Conservation (phyloP, 2,888 invertebrate genomes). For the Acleris emargana region DNA sequence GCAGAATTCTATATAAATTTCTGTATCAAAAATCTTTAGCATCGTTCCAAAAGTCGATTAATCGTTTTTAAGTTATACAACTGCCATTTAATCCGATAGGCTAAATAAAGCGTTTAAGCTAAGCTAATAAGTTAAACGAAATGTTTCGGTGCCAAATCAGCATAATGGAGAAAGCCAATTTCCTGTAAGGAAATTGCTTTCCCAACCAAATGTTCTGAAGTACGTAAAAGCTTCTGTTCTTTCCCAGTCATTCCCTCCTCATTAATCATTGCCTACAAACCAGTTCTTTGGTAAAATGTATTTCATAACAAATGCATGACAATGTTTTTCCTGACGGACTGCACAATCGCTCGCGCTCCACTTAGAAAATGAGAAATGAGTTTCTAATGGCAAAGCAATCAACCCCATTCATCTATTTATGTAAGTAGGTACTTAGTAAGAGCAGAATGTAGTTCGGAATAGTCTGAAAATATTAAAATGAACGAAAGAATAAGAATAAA, state of each 20-base stretch:
- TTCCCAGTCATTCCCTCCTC: conserved; percentile 56
- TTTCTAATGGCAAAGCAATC: conserved; percentile 30
- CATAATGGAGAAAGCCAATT: conserved; percentile 66
- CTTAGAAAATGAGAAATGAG: conserved; percentile 30
- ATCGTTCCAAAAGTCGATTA: background rate
- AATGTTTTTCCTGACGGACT: conserved; percentile 45
- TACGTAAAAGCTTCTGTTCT: conserved; percentile 65
- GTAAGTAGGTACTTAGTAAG: background rate
- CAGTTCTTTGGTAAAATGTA: conserved; percentile 44
- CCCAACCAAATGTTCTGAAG: conserved; percentile 57
- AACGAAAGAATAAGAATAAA: too few relatives aligned
- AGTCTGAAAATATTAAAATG: too few relatives aligned
- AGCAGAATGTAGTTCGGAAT: too few relatives aligned
- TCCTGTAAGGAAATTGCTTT: conserved; percentile 77
- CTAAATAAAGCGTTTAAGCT: conserved; percentile 36
- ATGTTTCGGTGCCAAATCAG: conserved; percentile 45
- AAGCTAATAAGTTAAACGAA: conserved; percentile 37
- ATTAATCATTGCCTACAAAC: conserved; percentile 54
- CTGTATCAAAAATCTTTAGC: background rate
- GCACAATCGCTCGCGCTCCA: conserved; percentile 36
- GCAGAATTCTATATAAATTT: too few relatives aligned
- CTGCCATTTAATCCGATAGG: conserved; percentile 18
- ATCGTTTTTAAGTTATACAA: conserved; percentile 9
- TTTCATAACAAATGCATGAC: conserved; percentile 56
- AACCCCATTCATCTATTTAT: background rate